A percentile compares a stretch with the other conserved stretches of the same genome.
Conservation (phyloP, 1,140 invertebrate species). For the Lordiphosa mommai region DNA sequence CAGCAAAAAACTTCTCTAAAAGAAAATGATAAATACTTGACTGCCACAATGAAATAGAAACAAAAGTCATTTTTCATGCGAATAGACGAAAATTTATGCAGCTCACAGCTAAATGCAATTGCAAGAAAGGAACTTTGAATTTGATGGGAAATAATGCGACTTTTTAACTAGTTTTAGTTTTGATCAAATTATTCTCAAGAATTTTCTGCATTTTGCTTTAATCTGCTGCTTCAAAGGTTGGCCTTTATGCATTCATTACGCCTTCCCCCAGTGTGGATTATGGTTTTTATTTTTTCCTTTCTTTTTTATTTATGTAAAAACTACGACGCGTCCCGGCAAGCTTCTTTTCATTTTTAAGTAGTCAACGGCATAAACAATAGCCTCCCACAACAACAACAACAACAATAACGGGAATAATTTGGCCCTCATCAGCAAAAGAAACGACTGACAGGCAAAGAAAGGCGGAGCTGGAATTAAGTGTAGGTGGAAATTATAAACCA, state of each 20-base stretch:
- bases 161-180: conserved; percentile 68
- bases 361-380: conserved; percentile 54
- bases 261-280: conserved; percentile 1
- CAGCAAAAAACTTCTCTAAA: too few species aligned
- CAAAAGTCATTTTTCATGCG: conserved; percentile 58
- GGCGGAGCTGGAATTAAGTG: conserved; percentile 6
- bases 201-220: conserved; percentile 25
- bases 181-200: conserved; percentile 14
- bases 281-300: conserved; percentile 6
- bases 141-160: conserved; percentile 74
- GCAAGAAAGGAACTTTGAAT: conserved; percentile 49
- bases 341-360: conserved; percentile 36
- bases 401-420: conserved; percentile 32
- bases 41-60: neutral
- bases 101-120: conserved; percentile 26
- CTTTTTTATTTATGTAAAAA: conserved; percentile 1
- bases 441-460: conserved; percentile 6
- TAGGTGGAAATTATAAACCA: conserved; percentile 33
- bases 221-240: neutral
- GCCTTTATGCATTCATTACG: conserved; percentile 43
- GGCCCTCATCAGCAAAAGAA: conserved; percentile 34
- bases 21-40: neutral
- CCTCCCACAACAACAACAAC: conserved; percentile 22
- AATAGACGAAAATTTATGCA: conserved; percentile 65
- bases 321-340: neutral